These are phyloP conservation scores for Physocephala rufipes DNA, from an alignment of 2,888 invertebrate species.

Conservation along the genomic window DNA sequence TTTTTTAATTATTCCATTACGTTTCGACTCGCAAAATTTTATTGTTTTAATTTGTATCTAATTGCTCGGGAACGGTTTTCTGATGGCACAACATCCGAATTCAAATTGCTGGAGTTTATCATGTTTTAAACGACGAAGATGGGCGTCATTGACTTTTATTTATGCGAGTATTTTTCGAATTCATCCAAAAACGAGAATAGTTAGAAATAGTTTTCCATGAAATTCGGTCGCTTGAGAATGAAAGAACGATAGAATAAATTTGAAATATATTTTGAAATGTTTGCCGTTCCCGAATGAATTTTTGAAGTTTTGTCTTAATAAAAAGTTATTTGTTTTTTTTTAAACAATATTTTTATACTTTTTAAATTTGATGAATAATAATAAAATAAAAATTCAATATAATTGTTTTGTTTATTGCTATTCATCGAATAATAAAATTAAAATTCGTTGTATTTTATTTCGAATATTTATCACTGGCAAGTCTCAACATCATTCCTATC, in stretches of 20 bases:
- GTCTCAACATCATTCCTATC: background rate
- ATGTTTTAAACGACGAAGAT: background rate
- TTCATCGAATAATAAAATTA: background rate
- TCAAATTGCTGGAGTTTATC: background rate
- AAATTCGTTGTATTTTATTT: background rate
- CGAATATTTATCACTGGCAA: background rate
- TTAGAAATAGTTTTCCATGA: too few relatives aligned
- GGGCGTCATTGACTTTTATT: background rate
- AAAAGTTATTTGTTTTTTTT: too few relatives aligned
- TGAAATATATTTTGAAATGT: too few relatives aligned
- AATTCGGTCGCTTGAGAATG: too few relatives aligned
- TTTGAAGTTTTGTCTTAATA: too few relatives aligned
- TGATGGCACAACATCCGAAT: background rate
- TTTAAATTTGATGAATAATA: too few relatives aligned
- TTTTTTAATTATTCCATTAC: too few relatives aligned
- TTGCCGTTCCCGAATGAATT: too few relatives aligned
- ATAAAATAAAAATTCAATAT: too few relatives aligned
- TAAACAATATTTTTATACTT: too few relatives aligned
- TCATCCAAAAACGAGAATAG: background rate
- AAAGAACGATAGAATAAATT: too few relatives aligned
- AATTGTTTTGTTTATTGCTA: too few relatives aligned
- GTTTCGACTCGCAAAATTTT: background rate
- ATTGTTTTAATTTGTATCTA: conserved; percentile 5
- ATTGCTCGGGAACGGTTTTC: background rate
- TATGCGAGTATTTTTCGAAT: background rate